Evolutionary conservation across 37 sponge, comb jelly and placozoan species (phyloP), one percentile per base, ranked within the genome.

Genomic region (Hormiphora californensis): DNA sequence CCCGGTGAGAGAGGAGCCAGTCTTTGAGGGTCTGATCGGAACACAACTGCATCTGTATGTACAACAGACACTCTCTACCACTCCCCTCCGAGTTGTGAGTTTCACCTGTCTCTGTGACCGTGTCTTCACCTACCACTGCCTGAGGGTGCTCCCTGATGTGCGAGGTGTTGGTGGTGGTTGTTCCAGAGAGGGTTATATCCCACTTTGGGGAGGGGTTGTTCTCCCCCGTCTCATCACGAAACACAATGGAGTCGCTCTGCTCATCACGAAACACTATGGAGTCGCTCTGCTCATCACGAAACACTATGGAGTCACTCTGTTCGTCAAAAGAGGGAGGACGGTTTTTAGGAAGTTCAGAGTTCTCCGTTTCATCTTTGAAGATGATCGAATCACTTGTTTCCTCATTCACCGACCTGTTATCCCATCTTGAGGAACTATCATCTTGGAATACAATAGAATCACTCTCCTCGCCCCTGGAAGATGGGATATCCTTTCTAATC

Each of bases 41-140:
- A 85, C 95, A 95, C n/a, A 95, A 87, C 67, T 95, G 90, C 93
- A 93, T 95, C 86, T 95, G 95, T 27, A 95, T 95, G 91, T 87
- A 95, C 3, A 95, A 88, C 63, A 67, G 90, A 3, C 19, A 23
- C 17, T 57, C 28, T 3, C 59, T 22, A n/a, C n/a, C n/a, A n/a
- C n/a, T n/a, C n/a, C n/a, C n/a, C n/a, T n/a, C n/a, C n/a, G n/a
- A n/a, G n/a, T n/a, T n/a, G n/a, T n/a, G n/a, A n/a, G n/a, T n/a
- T n/a, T n/a, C n/a, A n/a, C n/a, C n/a, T n/a, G n/a, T n/a, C n/a
- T n/a, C n/a, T n/a, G n/a, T n/a, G n/a, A n/a, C n/a, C n/a, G n/a
- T n/a, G n/a, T n/a, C n/a, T n/a, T n/a, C n/a, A n/a, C n/a, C n/a
- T n/a, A n/a, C n/a, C n/a, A n/a, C n/a, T n/a, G n/a, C n/a, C n/a